phyloP scores from a whole-genome alignment of 1,140 invertebrate genomes.

The Penaeus vannamei region DNA sequence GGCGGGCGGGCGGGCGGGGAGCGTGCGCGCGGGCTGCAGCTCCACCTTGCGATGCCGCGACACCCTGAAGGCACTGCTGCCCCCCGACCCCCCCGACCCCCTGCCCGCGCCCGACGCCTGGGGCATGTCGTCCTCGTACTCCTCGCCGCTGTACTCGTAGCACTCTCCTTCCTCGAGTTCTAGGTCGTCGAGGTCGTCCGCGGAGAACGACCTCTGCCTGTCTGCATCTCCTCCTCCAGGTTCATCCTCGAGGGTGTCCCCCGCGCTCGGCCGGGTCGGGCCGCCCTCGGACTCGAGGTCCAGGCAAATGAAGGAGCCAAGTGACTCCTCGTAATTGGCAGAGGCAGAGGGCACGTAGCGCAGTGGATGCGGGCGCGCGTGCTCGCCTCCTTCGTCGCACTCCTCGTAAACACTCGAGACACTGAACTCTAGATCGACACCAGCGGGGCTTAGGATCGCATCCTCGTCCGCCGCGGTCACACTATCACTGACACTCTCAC shows the following conservation, averaged over 20 bases:
- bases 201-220: constrained; percentile 53
- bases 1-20: not conserved
- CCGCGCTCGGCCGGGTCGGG: constrained; percentile 34
- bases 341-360: not conserved
- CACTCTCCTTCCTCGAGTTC: constrained; percentile 34
- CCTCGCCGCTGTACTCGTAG: constrained; percentile 38
- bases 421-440: constrained; percentile 55
- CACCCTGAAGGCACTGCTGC: constrained; percentile 72
- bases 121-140: constrained; percentile 55
- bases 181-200: constrained; percentile 44
- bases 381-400: not conserved
- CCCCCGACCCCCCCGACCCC: constrained; percentile 68
- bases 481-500: constrained; percentile 2
- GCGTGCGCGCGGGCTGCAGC: constrained; percentile 70
- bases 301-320: constrained; percentile 53
- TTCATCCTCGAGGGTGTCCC: constrained; percentile 45
- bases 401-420: constrained; percentile 38
- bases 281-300: constrained; percentile 35
- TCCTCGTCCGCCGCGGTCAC: not conserved
- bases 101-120: constrained; percentile 73
- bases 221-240: constrained; percentile 44
- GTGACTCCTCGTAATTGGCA: constrained; percentile 34
- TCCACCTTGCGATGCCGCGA: constrained; percentile 73
- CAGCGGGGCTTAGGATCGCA: constrained; percentile 8
- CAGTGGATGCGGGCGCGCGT: not conserved